Conservation (phyloP, 1,140 invertebrate species). For the Procambarus virginalis region DNA sequence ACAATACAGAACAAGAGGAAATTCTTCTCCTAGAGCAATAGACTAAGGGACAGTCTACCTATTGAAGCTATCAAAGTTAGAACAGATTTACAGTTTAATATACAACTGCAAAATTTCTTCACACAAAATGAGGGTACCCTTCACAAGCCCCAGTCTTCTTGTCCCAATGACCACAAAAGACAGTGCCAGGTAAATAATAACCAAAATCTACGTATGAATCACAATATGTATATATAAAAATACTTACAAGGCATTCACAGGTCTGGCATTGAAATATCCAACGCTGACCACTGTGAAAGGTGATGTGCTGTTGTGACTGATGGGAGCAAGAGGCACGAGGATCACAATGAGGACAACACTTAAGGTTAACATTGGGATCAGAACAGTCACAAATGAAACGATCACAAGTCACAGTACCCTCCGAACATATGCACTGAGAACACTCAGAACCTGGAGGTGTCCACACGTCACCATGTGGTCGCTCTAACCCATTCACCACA, state of each 20-base stretch:
- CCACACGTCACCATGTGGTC: constrained; percentile 77
- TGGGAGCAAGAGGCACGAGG: constrained; percentile 82
- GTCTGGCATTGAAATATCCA: constrained; percentile 94
- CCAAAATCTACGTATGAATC: too few species aligned
- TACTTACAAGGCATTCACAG: constrained; percentile 88
- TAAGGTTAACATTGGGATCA: constrained; percentile 71
- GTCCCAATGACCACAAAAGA: too few species aligned
- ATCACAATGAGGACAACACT: constrained; percentile 83
- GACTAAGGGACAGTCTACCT: too few species aligned
- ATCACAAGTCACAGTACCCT: constrained; percentile 80
- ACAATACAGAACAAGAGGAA: too few species aligned
- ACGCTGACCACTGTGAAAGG: constrained; percentile 85
- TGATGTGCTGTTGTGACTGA: constrained; percentile 84
- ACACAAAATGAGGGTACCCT: too few species aligned
- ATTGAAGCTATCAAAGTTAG: too few species aligned
- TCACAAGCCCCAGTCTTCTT: too few species aligned
- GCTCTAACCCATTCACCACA: constrained; percentile 78
- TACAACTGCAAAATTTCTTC: too few species aligned
- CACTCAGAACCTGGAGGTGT: constrained; percentile 78
- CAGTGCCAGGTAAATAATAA: too few species aligned
- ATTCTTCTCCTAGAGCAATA: too few species aligned
- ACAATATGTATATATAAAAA: too few species aligned
- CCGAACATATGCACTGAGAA: constrained; percentile 78
- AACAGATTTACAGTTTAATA: too few species aligned
- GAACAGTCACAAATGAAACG: constrained; percentile 80